Conservation (phyloP, 2,113 vertebrate species). For the Nothocercus nigrocapillus region DNA sequence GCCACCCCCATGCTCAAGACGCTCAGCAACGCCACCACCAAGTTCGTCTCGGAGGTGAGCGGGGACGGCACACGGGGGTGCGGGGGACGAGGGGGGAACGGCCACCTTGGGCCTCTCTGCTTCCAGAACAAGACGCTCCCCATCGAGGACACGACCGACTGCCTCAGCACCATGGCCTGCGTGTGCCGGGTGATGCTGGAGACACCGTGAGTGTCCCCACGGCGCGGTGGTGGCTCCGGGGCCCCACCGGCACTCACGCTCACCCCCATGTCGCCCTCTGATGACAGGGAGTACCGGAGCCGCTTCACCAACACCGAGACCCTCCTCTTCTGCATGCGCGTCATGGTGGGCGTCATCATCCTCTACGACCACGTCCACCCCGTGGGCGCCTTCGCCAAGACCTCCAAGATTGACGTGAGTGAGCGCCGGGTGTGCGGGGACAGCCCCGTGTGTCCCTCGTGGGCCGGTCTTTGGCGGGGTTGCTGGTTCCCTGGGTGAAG, state of each 20-base stretch:
- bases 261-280: neutral
- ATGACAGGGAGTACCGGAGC: constrained; percentile 87
- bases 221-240: no score
- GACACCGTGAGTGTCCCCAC: constrained; percentile 86
- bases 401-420: constrained; percentile 94
- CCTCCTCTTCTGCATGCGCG: constrained; percentile 94
- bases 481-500: rapidly evolving
- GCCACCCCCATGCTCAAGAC: constrained; percentile 96
- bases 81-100: rapidly evolving
- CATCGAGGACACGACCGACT: constrained; percentile 94
- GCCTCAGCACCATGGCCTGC: constrained; percentile 94
- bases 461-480: neutral
- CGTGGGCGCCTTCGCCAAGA: constrained; percentile 92
- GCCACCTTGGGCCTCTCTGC: neutral
- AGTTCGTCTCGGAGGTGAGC: constrained; percentile 91
- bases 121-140: constrained; percentile 93
- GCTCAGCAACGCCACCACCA: constrained; percentile 91
- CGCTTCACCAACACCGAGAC: constrained; percentile 95
- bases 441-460: no score
- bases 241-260: neutral
- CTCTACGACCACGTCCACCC: constrained; percentile 95
- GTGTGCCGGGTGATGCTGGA: constrained; percentile 95
- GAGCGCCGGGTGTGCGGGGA: no score
- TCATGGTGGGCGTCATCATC: constrained; percentile 95
- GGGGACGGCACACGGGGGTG: neutral